Evolutionary conservation across 2,113 vertebrate species (phyloP).

Genomic region (Hucho hucho): DNA sequence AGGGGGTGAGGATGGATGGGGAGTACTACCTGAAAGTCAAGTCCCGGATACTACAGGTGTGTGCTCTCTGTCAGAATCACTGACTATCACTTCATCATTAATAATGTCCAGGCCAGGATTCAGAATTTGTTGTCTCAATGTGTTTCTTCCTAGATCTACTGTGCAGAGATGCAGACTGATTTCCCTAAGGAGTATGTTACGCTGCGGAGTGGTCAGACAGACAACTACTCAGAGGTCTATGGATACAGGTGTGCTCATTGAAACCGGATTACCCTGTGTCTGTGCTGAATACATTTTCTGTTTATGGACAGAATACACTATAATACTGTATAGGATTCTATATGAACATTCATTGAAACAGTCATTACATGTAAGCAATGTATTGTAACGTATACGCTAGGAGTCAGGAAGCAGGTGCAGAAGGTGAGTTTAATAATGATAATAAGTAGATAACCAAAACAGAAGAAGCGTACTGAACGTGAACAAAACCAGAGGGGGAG

Average conservation of each 20-base stretch:
- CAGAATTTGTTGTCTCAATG: slow-evolving; percentile 15
- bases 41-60: slow-evolving; percentile 85
- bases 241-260: slow-evolving; percentile 77
- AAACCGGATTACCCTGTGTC: no score
- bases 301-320: not conserved
- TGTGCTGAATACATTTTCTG: no score
- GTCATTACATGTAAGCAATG: no score
- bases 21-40: slow-evolving; percentile 85
- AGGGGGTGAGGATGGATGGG: slow-evolving; percentile 81
- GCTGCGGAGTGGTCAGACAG: slow-evolving; percentile 84
- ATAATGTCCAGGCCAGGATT: slow-evolving; percentile 6
- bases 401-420: no score
- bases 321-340: not conserved
- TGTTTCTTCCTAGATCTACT: slow-evolving; percentile 82
- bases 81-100: slow-evolving; percentile 23
- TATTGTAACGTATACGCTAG: no score
- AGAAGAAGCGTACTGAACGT: no score
- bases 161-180: slow-evolving; percentile 84
- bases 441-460: no score
- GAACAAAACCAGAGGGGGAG: no score
- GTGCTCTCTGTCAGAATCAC: slow-evolving; percentile 23
- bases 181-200: slow-evolving; percentile 90
- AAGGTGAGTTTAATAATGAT: no score
- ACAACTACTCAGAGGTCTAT: slow-evolving; percentile 96
- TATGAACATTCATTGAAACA: no score